Evolutionary conservation across 1,140 invertebrate species (phyloP), one percentile per base, ranked within the genome.

Genomic region (Trachymyrmex septentrionalis): DNA sequence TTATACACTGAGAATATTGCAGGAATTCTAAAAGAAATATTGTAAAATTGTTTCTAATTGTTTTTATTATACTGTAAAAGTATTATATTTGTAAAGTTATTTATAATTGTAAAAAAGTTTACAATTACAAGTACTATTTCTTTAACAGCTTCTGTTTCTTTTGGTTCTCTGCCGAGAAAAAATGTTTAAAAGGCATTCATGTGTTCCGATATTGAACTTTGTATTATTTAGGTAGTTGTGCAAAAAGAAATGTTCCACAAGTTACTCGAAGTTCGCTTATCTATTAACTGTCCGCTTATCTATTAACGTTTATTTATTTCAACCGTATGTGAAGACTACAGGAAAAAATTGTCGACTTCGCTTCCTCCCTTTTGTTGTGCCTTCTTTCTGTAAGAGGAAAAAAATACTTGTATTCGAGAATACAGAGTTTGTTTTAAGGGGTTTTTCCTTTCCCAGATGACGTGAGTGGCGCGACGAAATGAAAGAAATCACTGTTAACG

Each of bases 401-500:
- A 71, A 80, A 61, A 81, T 82, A 72, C 21, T 34, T 2, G 48
- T 50, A 44, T 34, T 59, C 19, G 55, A 86, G 76, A 57, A 86
- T n/a, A 71, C 14, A 48, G 44, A 63, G 10, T 82, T 81, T 34
- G 77, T 44, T 82, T 69, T 59, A 67, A 81, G 38, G 73, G 30
- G 73, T 67, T 80, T 76, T 72, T 57, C 73, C 44, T 66, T 88
- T 59, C 57, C 30, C 73, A 69, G 48, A 66, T 50, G 67, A 59
- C 75, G 67, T 34, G 76, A 77, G 73, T 57, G 59, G 84, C n/a
- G n/a, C 48, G 71, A 72, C 30, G 66, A 87, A 86, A 87, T 90
- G 89, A 90, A 90, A 90, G 89, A 86, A 87, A 87, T 90, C 78
- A 77, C 89, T 90, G 89, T 90, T 89, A 77, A 86, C 61, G 76